Evolutionary conservation across 35 echinoderm and acorn worm species (phyloP).

Genomic region (Ptychodera flava): DNA sequence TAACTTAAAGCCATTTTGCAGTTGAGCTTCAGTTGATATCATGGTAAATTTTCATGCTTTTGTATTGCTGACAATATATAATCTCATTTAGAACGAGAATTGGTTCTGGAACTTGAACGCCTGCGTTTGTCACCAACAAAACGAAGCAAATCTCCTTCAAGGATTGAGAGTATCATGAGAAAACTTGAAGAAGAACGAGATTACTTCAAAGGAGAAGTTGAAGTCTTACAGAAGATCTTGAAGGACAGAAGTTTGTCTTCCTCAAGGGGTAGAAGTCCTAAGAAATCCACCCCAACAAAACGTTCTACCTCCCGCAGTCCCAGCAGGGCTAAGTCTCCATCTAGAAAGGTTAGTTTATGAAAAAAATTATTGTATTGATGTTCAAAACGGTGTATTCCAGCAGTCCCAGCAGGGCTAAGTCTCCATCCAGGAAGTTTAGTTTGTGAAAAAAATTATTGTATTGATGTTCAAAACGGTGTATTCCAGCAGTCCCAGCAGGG

Average conservation of each 20-base stretch:
- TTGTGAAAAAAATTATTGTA: too few relatives aligned
- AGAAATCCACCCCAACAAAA: constrained; percentile 13
- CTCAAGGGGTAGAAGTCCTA: constrained; percentile 23
- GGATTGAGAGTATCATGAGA: constrained; percentile 65
- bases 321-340: constrained; percentile 16
- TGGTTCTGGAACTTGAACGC: constrained; percentile 85
- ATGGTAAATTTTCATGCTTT: too few relatives aligned
- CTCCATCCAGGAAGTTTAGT: too few relatives aligned
- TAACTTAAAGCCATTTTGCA: too few relatives aligned
- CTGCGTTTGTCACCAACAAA: constrained; percentile 28
- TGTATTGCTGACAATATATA: too few relatives aligned
- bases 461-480: too few relatives aligned
- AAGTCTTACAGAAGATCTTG: constrained; percentile 80
- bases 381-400: too few relatives aligned
- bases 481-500: too few relatives aligned
- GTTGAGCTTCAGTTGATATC: too few relatives aligned
- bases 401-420: too few relatives aligned
- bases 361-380: too few relatives aligned
- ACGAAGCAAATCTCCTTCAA: constrained; percentile 51
- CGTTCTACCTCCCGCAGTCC: constrained; percentile 50
- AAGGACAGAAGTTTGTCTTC: constrained; percentile 27
- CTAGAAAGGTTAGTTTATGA: too few relatives aligned
- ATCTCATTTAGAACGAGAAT: constrained; percentile 67
- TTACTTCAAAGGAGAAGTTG: constrained; percentile 89
- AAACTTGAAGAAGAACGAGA: constrained; percentile 91